These are phyloP conservation scores for Leptodactylus fuscus DNA, from an alignment of 2,113 vertebrate species.

Conservation along the genomic window DNA sequence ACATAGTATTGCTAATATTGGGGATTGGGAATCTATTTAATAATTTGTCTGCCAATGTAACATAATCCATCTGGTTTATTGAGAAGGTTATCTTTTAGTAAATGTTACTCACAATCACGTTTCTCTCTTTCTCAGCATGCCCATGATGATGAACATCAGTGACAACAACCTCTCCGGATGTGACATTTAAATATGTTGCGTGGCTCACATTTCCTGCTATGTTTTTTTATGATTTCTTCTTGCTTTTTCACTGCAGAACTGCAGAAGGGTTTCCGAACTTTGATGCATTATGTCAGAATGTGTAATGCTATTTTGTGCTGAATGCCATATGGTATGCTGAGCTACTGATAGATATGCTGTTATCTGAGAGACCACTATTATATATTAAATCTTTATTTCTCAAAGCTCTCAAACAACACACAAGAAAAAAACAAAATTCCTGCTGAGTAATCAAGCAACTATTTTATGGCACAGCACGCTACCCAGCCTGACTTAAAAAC, in stretches of 20 bases:
- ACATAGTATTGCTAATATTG: no score
- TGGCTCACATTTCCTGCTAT: not conserved
- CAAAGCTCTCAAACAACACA: not conserved
- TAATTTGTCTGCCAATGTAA: no score
- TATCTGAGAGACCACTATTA: conserved; percentile 44
- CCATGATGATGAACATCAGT: not conserved
- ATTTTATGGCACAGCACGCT: conserved; percentile 28
- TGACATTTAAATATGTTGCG: not conserved
- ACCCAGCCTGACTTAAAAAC: not conserved
- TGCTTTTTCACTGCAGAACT: not conserved
- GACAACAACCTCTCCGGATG: not conserved
- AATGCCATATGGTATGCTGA: conserved; percentile 14
- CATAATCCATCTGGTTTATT: no score
- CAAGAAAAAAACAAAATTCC: not conserved
- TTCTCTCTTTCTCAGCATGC: not conserved
- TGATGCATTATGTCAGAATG: conserved; percentile 45
- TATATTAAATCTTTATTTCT: conserved; percentile 30
- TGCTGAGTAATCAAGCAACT: conserved; percentile 45
- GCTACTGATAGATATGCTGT: conserved; percentile 21
- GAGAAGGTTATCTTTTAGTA: no score
- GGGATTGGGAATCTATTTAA: no score
- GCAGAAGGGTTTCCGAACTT: conserved; percentile 3
- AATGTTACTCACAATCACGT: not conserved
- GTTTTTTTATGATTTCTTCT: not conserved
- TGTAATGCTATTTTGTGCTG: conserved; percentile 17